Conservation (phyloP, 2,888 invertebrate genomes). For the Aphelenchoides bicaudatus region DNA sequence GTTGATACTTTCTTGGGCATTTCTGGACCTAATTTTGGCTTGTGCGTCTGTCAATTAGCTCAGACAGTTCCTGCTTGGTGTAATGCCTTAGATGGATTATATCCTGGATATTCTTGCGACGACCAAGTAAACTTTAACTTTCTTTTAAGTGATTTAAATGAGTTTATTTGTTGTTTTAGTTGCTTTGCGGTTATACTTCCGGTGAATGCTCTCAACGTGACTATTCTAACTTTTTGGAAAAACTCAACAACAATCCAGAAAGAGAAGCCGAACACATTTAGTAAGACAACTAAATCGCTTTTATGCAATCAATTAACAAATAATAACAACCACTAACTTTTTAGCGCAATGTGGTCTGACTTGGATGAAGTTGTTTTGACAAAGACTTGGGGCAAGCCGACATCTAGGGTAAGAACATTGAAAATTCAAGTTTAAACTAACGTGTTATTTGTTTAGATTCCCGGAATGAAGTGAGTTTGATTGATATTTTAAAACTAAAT, state of each 20-base stretch:
- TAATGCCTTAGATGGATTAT: constrained; percentile 56
- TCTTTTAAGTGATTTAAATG: constrained; percentile 17
- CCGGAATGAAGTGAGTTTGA: constrained; percentile 58
- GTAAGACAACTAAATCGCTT: too few species aligned
- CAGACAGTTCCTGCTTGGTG: constrained; percentile 60
- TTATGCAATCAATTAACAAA: too few species aligned
- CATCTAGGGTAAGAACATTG: too few species aligned
- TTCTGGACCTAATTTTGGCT: constrained; percentile 56
- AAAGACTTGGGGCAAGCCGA: constrained; percentile 59
- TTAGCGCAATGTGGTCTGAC: constrained; percentile 59
- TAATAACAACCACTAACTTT: too few species aligned
- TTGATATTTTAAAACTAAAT: too few species aligned
- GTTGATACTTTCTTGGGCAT: constrained; percentile 59
- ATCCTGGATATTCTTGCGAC: constrained; percentile 37
- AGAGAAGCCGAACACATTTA: constrained; percentile 57
- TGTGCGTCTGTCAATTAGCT: constrained; percentile 58
- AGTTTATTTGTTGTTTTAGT: constrained; percentile 33
- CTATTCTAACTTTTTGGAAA: constrained; percentile 57
- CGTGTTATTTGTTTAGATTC: too few species aligned
- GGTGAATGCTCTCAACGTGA: constrained; percentile 56
- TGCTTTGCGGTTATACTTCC: constrained; percentile 55
- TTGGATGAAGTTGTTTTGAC: constrained; percentile 56
- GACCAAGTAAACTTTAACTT: constrained; percentile 30
- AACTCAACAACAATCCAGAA: constrained; percentile 50
- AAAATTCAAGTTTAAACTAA: too few species aligned